Evolutionary conservation across 2,888 invertebrate genomes (phyloP), one percentile per base, ranked within the genome.

Genomic region (Pollenia labialis): DNA sequence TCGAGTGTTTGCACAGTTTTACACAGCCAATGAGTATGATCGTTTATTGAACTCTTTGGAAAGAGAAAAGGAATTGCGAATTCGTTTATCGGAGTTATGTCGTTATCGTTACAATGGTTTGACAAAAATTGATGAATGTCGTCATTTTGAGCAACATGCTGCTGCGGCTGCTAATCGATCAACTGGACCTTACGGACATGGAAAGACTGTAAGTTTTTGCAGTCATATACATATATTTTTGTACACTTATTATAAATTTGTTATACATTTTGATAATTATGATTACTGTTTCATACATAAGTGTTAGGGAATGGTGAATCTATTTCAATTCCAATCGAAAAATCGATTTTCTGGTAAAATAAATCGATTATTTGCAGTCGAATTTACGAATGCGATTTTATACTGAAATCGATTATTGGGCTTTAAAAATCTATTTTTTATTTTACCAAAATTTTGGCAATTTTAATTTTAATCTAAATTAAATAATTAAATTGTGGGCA

Each of bases 31-130:
- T 80, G 98, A 98, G 92, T 97, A 98, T 90, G 96, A 97, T 85
- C 95, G 96, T 86, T 95, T 98, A 44, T 94, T 97, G 71, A 95
- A 95, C 7, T 97, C 96, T 87, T 93, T 98, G 77, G 96, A 97
- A 93, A 95, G 97, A 81, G 98, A 98, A 93, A 95, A 96, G 89
- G 98, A 98, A 91, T 94, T 98, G 85, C 95, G 97, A 88, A 95
- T 96, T 90, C 95, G 98, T 8, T 94, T 98, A 40, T 96, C 96
- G 1, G 98, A 98, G 94, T 94, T 97, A 60, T 95, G 96, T 92
- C 96, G 97, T 86, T 97, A 98, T 94, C 95, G 98, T 44, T 96
- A 96, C 90, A 96, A 98, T 89, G 98, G 98, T 42, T 95, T 98
- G 54, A 97, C 97, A 3, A 95, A 96, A 60, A 95, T 96, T 75